A percentile compares a stretch with the other conserved stretches of the same genome.
Conservation (phyloP, 2,797 vertebrate genomes). For the Trematomus bernacchii region DNA sequence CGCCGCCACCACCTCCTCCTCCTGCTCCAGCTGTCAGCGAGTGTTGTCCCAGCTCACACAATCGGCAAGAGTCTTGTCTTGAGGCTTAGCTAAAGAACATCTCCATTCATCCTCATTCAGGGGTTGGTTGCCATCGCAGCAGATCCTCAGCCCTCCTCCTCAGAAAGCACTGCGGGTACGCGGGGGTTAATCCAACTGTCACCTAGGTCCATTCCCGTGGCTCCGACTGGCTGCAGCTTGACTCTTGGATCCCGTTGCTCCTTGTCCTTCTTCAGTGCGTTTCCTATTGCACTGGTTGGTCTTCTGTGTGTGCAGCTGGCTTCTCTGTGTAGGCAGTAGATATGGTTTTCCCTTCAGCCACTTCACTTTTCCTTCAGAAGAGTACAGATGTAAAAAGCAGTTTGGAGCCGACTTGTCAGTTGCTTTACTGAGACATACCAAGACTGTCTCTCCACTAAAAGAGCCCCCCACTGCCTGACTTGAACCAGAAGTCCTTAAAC, state of each 20-base stretch:
- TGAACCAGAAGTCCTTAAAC: conserved; percentile 60
- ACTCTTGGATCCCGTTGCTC: conserved; percentile 36
- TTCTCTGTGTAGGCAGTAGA: conserved; percentile 27
- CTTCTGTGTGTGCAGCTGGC: conserved; percentile 36
- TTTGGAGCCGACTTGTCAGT: conserved; percentile 25
- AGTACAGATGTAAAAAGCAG: conserved; percentile 33
- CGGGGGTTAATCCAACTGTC: conserved; percentile 78
- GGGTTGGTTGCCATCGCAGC: conserved; percentile 53
- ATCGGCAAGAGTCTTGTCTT: conserved; percentile 57
- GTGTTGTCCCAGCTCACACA: conserved; percentile 56
- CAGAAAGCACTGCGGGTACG: conserved; percentile 87
- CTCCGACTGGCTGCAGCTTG: conserved; percentile 75
- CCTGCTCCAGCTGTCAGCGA: conserved; percentile 64
- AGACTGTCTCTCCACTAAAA: conserved; percentile 40
- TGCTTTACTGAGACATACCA: conserved; percentile 42
- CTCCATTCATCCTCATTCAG: conserved; percentile 94
- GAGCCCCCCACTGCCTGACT: conserved; percentile 46
- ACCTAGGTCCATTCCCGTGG: conserved; percentile 89
- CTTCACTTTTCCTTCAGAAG: conserved; percentile 32
- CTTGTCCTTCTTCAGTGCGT: conserved; percentile 25
- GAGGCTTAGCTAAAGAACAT: conserved; percentile 93
- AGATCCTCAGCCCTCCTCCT: conserved; percentile 92
- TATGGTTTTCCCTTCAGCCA: conserved; percentile 22
- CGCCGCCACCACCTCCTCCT: conserved; percentile 41
- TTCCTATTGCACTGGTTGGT: conserved; percentile 29